These are phyloP conservation scores for Cervus canadensis DNA, from an alignment of 2,113 vertebrate genomes.

Conservation along the genomic window DNA sequence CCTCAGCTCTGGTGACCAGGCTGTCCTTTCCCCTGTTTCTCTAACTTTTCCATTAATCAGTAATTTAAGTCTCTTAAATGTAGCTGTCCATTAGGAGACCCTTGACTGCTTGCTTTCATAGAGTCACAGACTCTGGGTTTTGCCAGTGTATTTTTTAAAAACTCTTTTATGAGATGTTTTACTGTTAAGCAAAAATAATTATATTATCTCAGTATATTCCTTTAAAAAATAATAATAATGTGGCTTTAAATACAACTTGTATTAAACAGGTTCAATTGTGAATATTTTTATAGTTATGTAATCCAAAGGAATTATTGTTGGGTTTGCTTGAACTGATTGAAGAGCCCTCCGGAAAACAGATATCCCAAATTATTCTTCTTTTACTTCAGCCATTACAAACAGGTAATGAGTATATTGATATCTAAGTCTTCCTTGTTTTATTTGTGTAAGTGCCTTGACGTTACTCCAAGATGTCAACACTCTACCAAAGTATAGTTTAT, in stretches of 20 bases:
- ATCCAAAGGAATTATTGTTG: constrained; percentile 95
- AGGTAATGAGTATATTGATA: constrained; percentile 81
- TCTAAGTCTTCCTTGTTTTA: constrained; percentile 21
- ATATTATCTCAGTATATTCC: constrained; percentile 50
- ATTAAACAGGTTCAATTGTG: constrained; percentile 76
- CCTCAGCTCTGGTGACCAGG: not conserved
- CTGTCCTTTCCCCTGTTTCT: not conserved
- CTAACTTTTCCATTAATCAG: not conserved
- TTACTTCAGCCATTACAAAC: constrained; percentile 91
- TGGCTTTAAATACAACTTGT: constrained; percentile 65
- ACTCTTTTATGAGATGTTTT: not conserved
- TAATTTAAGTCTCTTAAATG: not conserved
- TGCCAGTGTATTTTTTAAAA: not conserved
- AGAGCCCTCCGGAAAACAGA: constrained; percentile 84
- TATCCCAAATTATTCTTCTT: constrained; percentile 86
- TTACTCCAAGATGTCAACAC: not conserved
- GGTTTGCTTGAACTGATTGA: constrained; percentile 96
- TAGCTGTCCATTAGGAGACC: not conserved
- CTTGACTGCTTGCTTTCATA: not conserved
- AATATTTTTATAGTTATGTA: constrained; percentile 87
- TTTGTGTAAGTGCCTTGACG: not conserved
- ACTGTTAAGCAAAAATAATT: constrained; percentile 37
- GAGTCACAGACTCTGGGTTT: not conserved
- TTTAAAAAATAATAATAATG: constrained; percentile 64
- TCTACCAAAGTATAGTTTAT: not conserved